Conservation (phyloP, 2,113 vertebrate genomes). For the Clarias batrachus region DNA sequence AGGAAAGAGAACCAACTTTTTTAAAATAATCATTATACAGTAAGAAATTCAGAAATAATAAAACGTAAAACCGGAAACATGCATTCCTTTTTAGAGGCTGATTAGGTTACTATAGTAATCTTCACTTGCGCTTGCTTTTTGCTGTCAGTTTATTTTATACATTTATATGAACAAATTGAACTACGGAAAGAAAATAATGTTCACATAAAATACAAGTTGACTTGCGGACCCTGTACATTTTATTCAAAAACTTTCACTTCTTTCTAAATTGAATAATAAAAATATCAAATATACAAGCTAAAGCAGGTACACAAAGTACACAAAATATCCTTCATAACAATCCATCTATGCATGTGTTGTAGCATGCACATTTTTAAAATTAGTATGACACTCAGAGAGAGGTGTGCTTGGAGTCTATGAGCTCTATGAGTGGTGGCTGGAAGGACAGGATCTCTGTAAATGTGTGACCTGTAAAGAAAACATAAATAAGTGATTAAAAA, state of each 20-base stretch:
- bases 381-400: constrained; percentile 56
- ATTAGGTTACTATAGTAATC: neutral
- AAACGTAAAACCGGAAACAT: neutral
- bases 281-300: constrained; percentile 12
- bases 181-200: neutral
- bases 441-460: constrained; percentile 78
- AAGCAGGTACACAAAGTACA: neutral
- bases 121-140: neutral
- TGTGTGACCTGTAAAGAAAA: constrained; percentile 68
- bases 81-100: neutral
- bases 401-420: constrained; percentile 67
- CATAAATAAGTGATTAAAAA: neutral
- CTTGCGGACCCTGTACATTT: constrained; percentile 18
- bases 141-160: neutral
- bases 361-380: neutral
- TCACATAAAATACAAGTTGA: neutral
- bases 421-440: constrained; percentile 61
- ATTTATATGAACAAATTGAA: neutral
- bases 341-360: neutral
- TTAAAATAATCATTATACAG: neutral
- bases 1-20: neutral
- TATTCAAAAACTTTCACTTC: neutral
- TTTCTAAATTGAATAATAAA: neutral
- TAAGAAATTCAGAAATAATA: neutral
- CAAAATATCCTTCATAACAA: neutral